phyloP scores from a whole-genome alignment of 2,888 invertebrate species.

The Acleris cristana region DNA sequence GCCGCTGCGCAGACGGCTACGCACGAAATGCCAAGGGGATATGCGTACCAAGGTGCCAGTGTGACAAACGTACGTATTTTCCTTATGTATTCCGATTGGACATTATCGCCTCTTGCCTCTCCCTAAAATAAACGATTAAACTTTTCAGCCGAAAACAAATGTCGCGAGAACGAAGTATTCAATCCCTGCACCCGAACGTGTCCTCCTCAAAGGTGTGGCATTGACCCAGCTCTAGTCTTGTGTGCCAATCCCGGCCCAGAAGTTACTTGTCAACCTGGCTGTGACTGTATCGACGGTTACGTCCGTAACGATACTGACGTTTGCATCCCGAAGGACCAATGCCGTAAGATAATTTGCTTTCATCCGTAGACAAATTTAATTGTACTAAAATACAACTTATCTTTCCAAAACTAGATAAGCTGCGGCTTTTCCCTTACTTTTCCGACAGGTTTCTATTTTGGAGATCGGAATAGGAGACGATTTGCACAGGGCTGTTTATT shows the following conservation, averaged over 20 bases:
- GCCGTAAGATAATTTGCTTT: constrained; percentile 45
- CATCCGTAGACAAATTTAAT: too few species aligned
- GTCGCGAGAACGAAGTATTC: constrained; percentile 38
- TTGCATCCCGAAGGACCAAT: constrained; percentile 48
- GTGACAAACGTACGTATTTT: constrained; percentile 36
- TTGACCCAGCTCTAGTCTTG: constrained; percentile 38
- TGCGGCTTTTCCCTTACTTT: too few species aligned
- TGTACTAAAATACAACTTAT: too few species aligned
- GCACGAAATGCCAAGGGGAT: constrained; percentile 40
- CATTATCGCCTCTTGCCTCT: too few species aligned
- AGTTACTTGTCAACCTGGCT: constrained; percentile 40
- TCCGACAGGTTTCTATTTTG: too few species aligned
- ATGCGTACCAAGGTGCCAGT: constrained; percentile 41
- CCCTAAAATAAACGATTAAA: neutral
- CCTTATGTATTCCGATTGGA: too few species aligned
- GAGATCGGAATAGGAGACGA: too few species aligned
- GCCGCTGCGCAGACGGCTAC: constrained; percentile 51
- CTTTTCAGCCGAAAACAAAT: constrained; percentile 17
- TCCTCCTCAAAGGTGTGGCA: constrained; percentile 48
- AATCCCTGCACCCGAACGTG: constrained; percentile 44
- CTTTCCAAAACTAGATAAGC: too few species aligned
- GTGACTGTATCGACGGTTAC: constrained; percentile 44
- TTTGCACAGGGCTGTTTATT: too few species aligned
- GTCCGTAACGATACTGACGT: constrained; percentile 43
- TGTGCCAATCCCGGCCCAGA: constrained; percentile 11